Conservation (phyloP, 2,888 invertebrate genomes). For the Andrena dorsata region DNA sequence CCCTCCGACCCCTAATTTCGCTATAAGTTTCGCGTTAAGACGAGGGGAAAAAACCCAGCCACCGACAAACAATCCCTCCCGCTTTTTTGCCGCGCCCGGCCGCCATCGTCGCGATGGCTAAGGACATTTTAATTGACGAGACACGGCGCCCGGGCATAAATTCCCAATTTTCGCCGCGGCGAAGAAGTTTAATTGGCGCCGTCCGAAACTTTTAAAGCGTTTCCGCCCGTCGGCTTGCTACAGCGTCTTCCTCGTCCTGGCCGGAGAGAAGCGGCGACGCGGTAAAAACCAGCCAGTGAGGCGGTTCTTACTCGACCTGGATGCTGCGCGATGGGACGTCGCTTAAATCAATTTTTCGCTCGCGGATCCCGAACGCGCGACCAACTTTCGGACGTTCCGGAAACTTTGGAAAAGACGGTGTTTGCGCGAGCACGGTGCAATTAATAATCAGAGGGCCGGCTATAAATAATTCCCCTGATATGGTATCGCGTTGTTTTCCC, state of each 20-base stretch:
- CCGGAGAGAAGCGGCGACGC: neutral
- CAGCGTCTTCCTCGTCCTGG: constrained; percentile 48
- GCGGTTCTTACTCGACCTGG: constrained; percentile 10
- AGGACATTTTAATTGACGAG: constrained; percentile 65
- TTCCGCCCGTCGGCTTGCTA: constrained; percentile 69
- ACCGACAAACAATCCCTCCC: constrained; percentile 24
- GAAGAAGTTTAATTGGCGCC: constrained; percentile 77
- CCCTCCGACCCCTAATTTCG: constrained; percentile 40
- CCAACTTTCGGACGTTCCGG: neutral
- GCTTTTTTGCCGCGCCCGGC: neutral
- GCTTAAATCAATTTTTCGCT: constrained; percentile 14
- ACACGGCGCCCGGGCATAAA: constrained; percentile 65
- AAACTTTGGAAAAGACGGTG: neutral
- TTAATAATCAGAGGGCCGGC: neutral
- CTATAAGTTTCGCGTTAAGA: constrained; percentile 49
- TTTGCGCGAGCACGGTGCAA: neutral
- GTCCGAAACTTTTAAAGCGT: constrained; percentile 75
- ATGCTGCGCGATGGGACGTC: neutral
- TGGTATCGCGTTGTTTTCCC: neutral
- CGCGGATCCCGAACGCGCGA: neutral
- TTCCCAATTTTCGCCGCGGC: constrained; percentile 72
- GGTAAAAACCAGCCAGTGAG: constrained; percentile 33
- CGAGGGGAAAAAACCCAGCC: neutral
- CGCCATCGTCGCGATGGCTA: constrained; percentile 18
- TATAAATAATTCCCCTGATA: constrained; percentile 22